These are phyloP conservation scores for Mellilla xanthometata DNA, from an alignment of 2,888 invertebrate genomes.

Conservation along the genomic window DNA sequence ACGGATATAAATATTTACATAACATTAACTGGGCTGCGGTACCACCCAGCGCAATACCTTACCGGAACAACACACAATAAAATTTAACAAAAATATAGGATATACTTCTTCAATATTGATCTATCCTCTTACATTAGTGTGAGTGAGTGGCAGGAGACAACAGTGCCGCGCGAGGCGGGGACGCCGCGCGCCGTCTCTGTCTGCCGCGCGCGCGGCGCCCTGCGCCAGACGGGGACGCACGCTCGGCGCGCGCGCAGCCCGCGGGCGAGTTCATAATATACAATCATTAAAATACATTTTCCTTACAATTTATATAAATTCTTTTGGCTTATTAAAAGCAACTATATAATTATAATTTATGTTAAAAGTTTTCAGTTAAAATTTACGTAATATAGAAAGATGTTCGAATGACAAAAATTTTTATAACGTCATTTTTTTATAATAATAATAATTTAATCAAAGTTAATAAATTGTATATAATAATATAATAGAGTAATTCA, in stretches of 20 bases:
- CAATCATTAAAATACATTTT: conserved; percentile 82
- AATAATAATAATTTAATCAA: conserved; percentile 83
- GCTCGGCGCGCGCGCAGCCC: conserved; percentile 32
- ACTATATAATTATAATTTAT: conserved; percentile 82
- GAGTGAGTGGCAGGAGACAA: conserved; percentile 69
- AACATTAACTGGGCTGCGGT: conserved; percentile 44
- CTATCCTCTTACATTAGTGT: conserved; percentile 70
- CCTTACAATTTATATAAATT: conserved; percentile 83
- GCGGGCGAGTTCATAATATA: conserved; percentile 53
- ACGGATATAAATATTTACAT: conserved; percentile 31
- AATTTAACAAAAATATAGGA: conserved; percentile 81
- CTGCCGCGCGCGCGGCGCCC: conserved; percentile 19
- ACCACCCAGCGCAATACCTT: conserved; percentile 65
- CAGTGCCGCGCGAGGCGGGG: conserved; percentile 58
- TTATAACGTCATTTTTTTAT: conserved; percentile 81
- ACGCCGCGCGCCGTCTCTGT: conserved; percentile 23
- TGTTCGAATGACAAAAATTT: conserved; percentile 82
- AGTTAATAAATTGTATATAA: conserved; percentile 83
- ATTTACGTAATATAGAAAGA: conserved; percentile 81
- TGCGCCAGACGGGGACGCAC: neutral
- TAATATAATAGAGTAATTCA: conserved; percentile 83
- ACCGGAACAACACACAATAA: conserved; percentile 71
- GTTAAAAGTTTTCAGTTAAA: conserved; percentile 81
- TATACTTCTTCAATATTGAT: conserved; percentile 71
- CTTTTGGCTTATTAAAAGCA: conserved; percentile 83